Evolutionary conservation across 2,113 vertebrate genomes (phyloP).

Genomic region (Sula dactylatra): DNA sequence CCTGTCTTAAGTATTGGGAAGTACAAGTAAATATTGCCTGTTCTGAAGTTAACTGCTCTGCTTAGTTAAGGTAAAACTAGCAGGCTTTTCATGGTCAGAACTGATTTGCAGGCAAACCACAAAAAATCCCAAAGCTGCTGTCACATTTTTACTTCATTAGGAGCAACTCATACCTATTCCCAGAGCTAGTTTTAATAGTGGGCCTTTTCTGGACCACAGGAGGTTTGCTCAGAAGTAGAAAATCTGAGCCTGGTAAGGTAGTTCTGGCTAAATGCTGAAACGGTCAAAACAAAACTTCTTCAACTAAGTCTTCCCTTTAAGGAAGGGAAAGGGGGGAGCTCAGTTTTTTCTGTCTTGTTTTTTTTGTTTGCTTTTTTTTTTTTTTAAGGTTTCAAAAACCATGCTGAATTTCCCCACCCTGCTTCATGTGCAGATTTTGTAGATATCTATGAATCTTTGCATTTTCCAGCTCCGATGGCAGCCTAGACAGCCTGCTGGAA

Average conservation of each 20-base stretch:
- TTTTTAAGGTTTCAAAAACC: neutral
- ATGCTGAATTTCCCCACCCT: neutral
- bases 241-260: neutral
- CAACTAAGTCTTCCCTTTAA: neutral
- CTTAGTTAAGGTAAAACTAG: neutral
- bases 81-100: conserved; percentile 19
- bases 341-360: neutral
- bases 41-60: conserved; percentile 32
- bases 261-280: neutral
- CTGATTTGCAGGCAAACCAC: neutral
- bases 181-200: neutral
- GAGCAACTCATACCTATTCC: neutral
- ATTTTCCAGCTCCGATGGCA: neutral
- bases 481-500: neutral
- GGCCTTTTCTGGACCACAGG: neutral
- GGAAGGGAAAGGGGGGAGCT: neutral
- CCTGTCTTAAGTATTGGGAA: conserved; percentile 43
- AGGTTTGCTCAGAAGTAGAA: neutral
- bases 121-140: conserved; percentile 36
- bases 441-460: neutral
- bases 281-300: neutral
- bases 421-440: neutral
- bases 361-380: neutral
- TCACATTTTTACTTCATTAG: conserved; percentile 46
- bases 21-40: conserved; percentile 50